A percentile compares a stretch with the other conserved stretches of the same genome.
phyloP scores from a whole-genome alignment of 2,797 vertebrate genomes.

The Buphagus erythrorhynchus region DNA sequence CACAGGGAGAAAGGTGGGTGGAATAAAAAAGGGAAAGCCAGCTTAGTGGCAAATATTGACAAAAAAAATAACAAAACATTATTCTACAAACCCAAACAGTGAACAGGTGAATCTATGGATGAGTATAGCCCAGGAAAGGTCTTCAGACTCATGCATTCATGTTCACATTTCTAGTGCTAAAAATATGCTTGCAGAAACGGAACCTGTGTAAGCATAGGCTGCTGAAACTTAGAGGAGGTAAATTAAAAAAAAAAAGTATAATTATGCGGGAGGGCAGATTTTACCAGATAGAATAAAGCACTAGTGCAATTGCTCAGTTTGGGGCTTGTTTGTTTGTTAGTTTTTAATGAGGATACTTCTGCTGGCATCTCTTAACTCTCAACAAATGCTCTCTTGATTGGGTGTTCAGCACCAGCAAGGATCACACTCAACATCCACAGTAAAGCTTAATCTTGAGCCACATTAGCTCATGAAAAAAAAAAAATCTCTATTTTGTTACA shows the following conservation, averaged over 20 bases:
- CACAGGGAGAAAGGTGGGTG: background rate
- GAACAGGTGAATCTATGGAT: background rate
- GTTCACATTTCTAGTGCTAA: background rate
- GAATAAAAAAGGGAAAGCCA: constrained; percentile 14
- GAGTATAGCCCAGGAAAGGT: background rate
- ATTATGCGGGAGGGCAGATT: background rate
- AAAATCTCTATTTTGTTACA: background rate
- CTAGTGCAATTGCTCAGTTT: background rate
- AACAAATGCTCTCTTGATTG: background rate
- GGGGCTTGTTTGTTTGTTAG: background rate
- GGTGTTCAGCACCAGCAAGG: background rate
- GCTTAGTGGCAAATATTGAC: background rate
- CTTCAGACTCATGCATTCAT: background rate
- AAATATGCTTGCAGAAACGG: background rate
- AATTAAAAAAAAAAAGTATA: background rate
- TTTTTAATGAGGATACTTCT: background rate
- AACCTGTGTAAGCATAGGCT: background rate
- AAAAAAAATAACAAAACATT: constrained; percentile 12
- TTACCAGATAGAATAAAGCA: background rate
- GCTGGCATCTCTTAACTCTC: background rate
- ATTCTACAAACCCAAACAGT: background rate
- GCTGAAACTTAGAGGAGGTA: background rate
- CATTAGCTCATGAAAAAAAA: background rate
- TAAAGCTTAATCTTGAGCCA: background rate
- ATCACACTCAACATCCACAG: background rate